Conservation (phyloP, 1,140 invertebrate genomes). For the Caenorhabditis latens region DNA sequence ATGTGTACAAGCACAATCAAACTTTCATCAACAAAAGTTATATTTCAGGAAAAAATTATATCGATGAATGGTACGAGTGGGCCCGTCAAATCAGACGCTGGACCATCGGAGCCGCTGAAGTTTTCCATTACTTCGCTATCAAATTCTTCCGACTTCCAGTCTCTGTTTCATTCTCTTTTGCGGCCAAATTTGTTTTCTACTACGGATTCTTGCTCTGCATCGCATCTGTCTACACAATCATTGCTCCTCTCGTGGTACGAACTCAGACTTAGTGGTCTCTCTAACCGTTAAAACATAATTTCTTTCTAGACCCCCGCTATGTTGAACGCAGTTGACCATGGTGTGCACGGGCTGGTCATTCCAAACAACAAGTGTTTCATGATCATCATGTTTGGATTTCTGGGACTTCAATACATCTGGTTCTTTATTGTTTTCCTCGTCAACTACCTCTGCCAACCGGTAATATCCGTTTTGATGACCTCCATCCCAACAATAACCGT, state of each 20-base stretch:
- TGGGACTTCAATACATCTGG: slow-evolving; percentile 69
- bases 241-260: slow-evolving; percentile 66
- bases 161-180: slow-evolving; percentile 66
- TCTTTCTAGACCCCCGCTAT: slow-evolving; percentile 59
- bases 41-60: slow-evolving; percentile 66
- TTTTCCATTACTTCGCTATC: slow-evolving; percentile 73
- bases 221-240: slow-evolving; percentile 67
- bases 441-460: slow-evolving; percentile 68
- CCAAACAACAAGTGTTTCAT: slow-evolving; percentile 61
- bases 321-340: slow-evolving; percentile 59
- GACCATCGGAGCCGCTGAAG: slow-evolving; percentile 73
- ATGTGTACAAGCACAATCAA: background rate
- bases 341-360: slow-evolving; percentile 65
- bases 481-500: background rate
- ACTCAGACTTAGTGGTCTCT: background rate
- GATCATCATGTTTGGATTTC: slow-evolving; percentile 67
- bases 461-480: slow-evolving; percentile 10
- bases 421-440: slow-evolving; percentile 71
- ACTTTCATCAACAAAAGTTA: background rate
- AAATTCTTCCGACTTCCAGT: slow-evolving; percentile 68
- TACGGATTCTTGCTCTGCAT: slow-evolving; percentile 72
- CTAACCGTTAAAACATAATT: background rate
- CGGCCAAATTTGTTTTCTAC: slow-evolving; percentile 69
- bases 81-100: slow-evolving; percentile 70
- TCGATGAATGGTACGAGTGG: slow-evolving; percentile 71